A percentile compares a stretch with the other conserved stretches of the same genome.
These are phyloP conservation scores for Gari tellinella DNA, from an alignment of 2,888 invertebrate genomes.

Conservation along the genomic window DNA sequence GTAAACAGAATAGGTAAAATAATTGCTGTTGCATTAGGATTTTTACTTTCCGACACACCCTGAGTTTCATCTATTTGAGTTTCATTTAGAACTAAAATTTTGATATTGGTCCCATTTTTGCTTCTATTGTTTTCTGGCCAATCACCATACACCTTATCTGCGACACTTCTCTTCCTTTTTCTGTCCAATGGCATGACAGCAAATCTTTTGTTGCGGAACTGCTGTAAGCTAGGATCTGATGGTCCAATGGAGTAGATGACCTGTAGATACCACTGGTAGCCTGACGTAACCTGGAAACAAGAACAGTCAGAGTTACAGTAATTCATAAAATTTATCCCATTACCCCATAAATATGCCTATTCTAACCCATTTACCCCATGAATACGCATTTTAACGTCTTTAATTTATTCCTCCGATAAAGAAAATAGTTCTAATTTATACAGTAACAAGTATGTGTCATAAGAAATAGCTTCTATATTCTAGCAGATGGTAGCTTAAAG, in stretches of 20 bases:
- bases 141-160: conserved; percentile 40
- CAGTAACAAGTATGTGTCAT: too few relatives aligned
- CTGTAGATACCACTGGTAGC: conserved; percentile 84
- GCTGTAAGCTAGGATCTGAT: conserved; percentile 59
- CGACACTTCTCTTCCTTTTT: conserved; percentile 44
- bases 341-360: too few relatives aligned
- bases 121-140: conserved; percentile 53
- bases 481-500: too few relatives aligned
- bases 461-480: too few relatives aligned
- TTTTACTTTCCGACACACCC: conserved; percentile 6
- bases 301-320: neutral
- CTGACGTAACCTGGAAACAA: conserved; percentile 77
- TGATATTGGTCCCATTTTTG: conserved; percentile 78
- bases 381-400: too few relatives aligned
- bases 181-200: conserved; percentile 42
- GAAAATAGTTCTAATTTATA: too few relatives aligned
- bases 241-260: conserved; percentile 82
- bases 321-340: too few relatives aligned
- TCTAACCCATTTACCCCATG: too few relatives aligned
- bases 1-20: conserved; percentile 50
- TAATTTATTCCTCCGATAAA: too few relatives aligned
- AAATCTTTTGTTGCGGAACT: conserved; percentile 66
- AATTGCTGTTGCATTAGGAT: conserved; percentile 35
- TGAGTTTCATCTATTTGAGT: conserved; percentile 36
- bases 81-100: conserved; percentile 54